phyloP scores from a whole-genome alignment of 1,140 invertebrate genomes.

The Papilio machaon region DNA sequence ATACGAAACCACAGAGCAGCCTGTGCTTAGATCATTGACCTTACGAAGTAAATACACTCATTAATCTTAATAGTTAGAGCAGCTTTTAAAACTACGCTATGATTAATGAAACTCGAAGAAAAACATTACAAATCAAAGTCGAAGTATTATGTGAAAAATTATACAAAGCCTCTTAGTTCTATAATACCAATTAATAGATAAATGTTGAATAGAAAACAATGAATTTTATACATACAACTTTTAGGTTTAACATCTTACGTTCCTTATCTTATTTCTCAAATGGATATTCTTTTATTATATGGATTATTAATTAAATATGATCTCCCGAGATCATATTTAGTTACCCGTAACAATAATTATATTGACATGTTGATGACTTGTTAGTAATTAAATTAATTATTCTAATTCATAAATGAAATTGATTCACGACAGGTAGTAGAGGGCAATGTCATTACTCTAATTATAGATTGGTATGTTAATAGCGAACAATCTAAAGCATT shows the following conservation, averaged over 20 bases:
- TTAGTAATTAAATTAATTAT: background rate
- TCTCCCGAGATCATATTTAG: too few species aligned
- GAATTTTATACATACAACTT: too few species aligned
- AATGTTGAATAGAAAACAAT: too few species aligned
- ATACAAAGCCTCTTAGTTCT: background rate
- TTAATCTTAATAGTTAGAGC: slow-evolving; percentile 44
- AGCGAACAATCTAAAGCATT: background rate
- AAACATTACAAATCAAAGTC: background rate
- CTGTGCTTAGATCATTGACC: slow-evolving; percentile 53
- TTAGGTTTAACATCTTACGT: too few species aligned
- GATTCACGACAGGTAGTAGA: background rate
- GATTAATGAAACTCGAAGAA: slow-evolving; percentile 26
- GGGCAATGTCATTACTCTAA: background rate
- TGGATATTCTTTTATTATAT: too few species aligned
- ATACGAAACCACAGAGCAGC: slow-evolving; percentile 47
- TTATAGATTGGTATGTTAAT: background rate
- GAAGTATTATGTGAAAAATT: background rate
- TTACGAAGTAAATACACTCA: slow-evolving; percentile 50
- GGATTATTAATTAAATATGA: too few species aligned
- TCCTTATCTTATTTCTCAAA: too few species aligned
- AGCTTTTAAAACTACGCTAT: slow-evolving; percentile 4
- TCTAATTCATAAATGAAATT: background rate
- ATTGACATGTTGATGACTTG: background rate
- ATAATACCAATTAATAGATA: background rate
- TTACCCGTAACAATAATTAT: background rate